Conservation (phyloP, 1,140 invertebrate genomes). For the Apis dorsata region DNA sequence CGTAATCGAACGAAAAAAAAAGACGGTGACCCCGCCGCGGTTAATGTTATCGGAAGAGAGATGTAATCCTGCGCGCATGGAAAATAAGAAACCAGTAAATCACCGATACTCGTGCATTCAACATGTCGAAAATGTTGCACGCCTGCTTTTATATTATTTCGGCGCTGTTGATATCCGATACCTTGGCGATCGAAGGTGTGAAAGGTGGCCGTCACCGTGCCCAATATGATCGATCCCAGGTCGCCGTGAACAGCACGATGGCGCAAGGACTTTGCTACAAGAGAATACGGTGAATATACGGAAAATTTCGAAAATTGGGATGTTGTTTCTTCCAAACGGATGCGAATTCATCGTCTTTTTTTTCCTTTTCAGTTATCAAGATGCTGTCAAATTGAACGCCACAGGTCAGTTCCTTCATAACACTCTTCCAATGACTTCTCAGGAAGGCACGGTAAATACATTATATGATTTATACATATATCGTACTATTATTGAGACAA, state of each 20-base stretch:
- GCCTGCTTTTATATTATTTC: slow-evolving; percentile 41
- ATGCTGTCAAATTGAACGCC: slow-evolving; percentile 48
- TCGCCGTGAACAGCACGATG: slow-evolving; percentile 39
- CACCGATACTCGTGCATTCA: slow-evolving; percentile 55
- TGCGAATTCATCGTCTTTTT: neutral
- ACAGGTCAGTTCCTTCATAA: slow-evolving; percentile 51
- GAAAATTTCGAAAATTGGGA: neutral
- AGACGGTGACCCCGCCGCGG: slow-evolving; percentile 49
- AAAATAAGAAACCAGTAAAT: slow-evolving; percentile 64
- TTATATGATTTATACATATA: neutral
- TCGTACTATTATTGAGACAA: neutral
- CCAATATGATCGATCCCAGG: neutral
- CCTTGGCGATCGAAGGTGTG: slow-evolving; percentile 60
- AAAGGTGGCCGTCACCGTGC: slow-evolving; percentile 59
- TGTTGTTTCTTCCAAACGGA: neutral
- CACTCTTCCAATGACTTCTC: slow-evolving; percentile 47
- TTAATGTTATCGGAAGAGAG: slow-evolving; percentile 46
- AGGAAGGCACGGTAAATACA: slow-evolving; percentile 33
- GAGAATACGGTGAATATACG: slow-evolving; percentile 69
- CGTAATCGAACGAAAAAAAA: slow-evolving; percentile 28
- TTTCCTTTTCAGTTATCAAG: slow-evolving; percentile 52
- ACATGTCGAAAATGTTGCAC: slow-evolving; percentile 61
- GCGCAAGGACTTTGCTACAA: slow-evolving; percentile 74
- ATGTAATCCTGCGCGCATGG: slow-evolving; percentile 24
- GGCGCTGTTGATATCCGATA: slow-evolving; percentile 29